These are phyloP conservation scores for Collichthys lucidus DNA, from an alignment of 2,113 vertebrate species.

Conservation along the genomic window DNA sequence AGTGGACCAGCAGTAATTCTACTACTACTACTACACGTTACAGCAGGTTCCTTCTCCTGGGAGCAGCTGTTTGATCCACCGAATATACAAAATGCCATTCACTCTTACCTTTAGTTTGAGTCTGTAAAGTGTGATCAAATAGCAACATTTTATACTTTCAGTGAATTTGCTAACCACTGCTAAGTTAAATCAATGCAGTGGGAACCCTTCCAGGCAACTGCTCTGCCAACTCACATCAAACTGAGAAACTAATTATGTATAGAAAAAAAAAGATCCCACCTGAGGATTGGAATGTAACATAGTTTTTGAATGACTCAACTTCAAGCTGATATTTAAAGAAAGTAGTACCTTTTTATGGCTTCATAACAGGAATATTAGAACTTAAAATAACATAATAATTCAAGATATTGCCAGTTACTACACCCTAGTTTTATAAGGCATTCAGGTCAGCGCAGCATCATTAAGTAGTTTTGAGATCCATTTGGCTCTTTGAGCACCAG, in stretches of 20 bases:
- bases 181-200: conserved; percentile 22
- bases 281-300: neutral
- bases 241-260: conserved; percentile 26
- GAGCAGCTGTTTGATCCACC: conserved; percentile 23
- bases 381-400: neutral
- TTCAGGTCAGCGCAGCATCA: neutral
- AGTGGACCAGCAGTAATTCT: neutral
- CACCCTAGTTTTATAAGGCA: neutral
- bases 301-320: conserved; percentile 24
- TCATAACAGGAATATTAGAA: conserved; percentile 4
- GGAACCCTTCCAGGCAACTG: neutral
- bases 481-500: conserved; percentile 3
- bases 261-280: conserved; percentile 16
- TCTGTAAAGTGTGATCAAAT: conserved; percentile 20
- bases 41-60: neutral
- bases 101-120: conserved; percentile 2
- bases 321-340: conserved; percentile 10
- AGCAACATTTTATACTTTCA: neutral
- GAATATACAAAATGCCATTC: conserved; percentile 10
- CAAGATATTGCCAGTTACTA: neutral
- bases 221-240: conserved; percentile 16
- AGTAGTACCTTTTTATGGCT: neutral
- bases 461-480: conserved; percentile 18
- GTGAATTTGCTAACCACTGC: conserved; percentile 17
- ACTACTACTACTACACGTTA: neutral